A percentile compares a stretch with the other conserved stretches of the same genome.
phyloP scores from a whole-genome alignment of 2,888 invertebrate species.

The Caenorhabditis becei region DNA sequence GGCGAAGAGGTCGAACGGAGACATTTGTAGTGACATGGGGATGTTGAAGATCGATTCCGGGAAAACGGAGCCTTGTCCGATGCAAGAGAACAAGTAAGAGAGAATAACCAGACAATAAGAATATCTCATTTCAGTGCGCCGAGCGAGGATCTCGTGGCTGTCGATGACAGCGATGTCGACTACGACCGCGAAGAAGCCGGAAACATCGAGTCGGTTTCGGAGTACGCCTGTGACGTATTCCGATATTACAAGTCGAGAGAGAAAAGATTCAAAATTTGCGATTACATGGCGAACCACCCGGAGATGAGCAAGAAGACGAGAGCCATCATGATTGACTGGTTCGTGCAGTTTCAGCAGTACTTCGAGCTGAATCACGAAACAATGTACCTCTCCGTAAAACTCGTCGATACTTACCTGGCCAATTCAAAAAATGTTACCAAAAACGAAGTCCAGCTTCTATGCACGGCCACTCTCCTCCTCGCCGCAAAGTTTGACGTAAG shows the following conservation, averaged over 20 bases:
- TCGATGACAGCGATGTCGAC: not conserved
- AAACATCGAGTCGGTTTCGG: constrained; percentile 90
- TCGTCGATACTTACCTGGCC: constrained; percentile 92
- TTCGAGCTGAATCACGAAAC: constrained; percentile 99
- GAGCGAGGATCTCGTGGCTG: not conserved
- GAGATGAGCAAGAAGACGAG: constrained; percentile 92
- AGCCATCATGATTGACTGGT: constrained; percentile 96
- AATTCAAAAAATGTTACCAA: constrained; percentile 79
- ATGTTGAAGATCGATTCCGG: too few relatives aligned
- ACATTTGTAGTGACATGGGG: too few relatives aligned
- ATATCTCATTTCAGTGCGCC: not conserved
- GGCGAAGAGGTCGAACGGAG: too few relatives aligned
- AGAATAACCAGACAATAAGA: not conserved
- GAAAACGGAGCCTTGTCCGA: not conserved
- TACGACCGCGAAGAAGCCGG: constrained; percentile 88
- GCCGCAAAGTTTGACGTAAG: constrained; percentile 94
- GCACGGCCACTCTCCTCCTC: constrained; percentile 92
- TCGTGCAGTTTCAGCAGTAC: constrained; percentile 88
- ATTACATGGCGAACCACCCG: constrained; percentile 85
- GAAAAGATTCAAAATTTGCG: constrained; percentile 56
- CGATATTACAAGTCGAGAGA: constrained; percentile 91
- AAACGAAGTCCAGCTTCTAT: constrained; percentile 92
- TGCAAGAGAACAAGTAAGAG: not conserved
- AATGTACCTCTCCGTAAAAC: constrained; percentile 94
- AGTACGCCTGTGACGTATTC: constrained; percentile 96